A percentile compares a stretch with the other conserved stretches of the same genome.
phyloP scores from a whole-genome alignment of 2,113 vertebrate genomes.

The Lathamus discolor region DNA sequence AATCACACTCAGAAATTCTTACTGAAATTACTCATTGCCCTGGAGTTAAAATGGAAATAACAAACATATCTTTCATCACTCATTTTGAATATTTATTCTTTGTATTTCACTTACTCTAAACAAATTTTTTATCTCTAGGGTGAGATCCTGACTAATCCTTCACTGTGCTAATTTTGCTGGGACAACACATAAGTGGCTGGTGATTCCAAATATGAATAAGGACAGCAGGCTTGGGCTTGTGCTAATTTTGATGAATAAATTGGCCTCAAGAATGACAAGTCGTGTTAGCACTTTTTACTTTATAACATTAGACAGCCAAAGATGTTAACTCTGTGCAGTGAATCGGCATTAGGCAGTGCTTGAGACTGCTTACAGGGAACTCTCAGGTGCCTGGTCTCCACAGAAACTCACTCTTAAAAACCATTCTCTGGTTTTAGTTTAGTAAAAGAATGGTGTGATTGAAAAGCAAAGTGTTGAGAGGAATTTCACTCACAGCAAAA shows the following conservation, averaged over 20 bases:
- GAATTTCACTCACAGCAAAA: background rate
- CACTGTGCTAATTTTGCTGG: background rate
- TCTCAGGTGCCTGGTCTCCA: background rate
- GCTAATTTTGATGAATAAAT: slow-evolving; percentile 35
- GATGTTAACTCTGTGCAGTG: background rate
- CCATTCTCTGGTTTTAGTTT: background rate
- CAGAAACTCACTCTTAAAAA: background rate
- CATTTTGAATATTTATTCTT: slow-evolving; percentile 20
- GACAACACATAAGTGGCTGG: background rate
- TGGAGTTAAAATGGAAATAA: slow-evolving; percentile 17
- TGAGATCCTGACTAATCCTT: slow-evolving; percentile 4
- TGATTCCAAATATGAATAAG: slow-evolving; percentile 24
- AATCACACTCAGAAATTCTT: slow-evolving; percentile 12
- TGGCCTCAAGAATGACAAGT: slow-evolving; percentile 15
- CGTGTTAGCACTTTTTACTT: slow-evolving; percentile 20
- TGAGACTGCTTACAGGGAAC: background rate
- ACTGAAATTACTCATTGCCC: slow-evolving; percentile 15
- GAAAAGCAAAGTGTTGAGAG: background rate
- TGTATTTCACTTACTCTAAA: slow-evolving; percentile 12
- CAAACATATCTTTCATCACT: slow-evolving; percentile 16
- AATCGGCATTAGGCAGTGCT: background rate
- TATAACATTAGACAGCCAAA: background rate
- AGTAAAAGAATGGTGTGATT: background rate
- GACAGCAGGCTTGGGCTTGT: slow-evolving; percentile 15
- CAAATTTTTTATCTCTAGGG: background rate